Base-by-base conservation (phyloP, 1,140 invertebrate genomes). In the Euura lappo region DNA sequence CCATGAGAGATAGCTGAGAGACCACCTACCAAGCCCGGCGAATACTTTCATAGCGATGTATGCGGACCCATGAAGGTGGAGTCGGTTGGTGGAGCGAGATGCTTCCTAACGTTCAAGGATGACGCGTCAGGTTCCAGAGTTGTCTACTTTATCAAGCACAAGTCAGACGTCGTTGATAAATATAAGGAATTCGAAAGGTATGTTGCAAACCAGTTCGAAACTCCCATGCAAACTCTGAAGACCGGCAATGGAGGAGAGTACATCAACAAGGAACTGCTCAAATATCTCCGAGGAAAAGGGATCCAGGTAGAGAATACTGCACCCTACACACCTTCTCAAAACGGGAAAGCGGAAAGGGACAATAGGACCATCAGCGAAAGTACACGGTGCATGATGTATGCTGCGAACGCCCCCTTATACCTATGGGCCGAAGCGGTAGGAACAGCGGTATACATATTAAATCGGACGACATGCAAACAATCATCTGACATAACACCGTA, bases 31-130 rank as follows among this genome's bases (percentile, higher is more conserved):
- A 46, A 70, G 10, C 13, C 70, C 13, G 74, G 78, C 44, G 77
- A 84, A 68, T 28, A 83, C 44, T 70, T 84, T 45, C 86, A 88
- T 73, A 81, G 81, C 0, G 87, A 89, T 75, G 70, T 89, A 1
- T 85, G 82, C 72, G 88, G 88, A 44, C 87, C 85, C 8, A 86
- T 89, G 83, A 77, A 83, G 11, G 71, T 78, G 6, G 69, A 13
- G 28, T 86, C 83, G 3, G 51, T 83, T 45, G 83, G 85, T 51
- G 81, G 80, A n/a, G 79, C 80, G 5, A 72, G 71, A 7, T 89
- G 86, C 73, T 83, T 86, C 46, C 43, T 88, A 2, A 86, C 88
- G 0, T 86, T 89, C 46, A 87, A 86, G 3, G 87, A 90, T 78
- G 87, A 89, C 1, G 28, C 28, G 1, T 28, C 28, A 28, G 28